These are phyloP conservation scores for Protophormia terraenovae DNA, from an alignment of 2,888 invertebrate genomes.

Conservation along the genomic window DNA sequence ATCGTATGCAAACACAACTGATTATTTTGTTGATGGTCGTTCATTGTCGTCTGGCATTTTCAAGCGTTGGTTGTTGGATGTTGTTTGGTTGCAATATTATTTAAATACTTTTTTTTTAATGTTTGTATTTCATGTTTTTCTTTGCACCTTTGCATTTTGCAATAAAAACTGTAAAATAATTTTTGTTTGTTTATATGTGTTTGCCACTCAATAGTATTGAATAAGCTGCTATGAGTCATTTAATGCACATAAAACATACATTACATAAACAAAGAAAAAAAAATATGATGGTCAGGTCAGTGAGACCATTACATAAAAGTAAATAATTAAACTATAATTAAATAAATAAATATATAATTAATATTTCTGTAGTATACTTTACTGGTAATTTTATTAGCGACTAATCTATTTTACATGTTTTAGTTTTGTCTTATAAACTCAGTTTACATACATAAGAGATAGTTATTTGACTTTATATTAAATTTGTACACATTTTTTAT, in stretches of 20 bases:
- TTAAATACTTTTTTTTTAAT: not conserved
- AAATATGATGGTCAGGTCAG: not conserved
- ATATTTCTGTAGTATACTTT: not conserved
- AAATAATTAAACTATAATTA: not conserved
- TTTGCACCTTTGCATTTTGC: constrained; percentile 55
- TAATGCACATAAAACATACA: not conserved
- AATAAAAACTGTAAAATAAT: constrained; percentile 26
- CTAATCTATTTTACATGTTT: no score
- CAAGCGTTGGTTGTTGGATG: constrained; percentile 42
- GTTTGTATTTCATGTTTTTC: constrained; percentile 17
- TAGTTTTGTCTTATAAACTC: no score
- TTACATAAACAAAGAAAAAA: not conserved
- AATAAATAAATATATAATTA: not conserved
- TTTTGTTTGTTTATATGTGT: no score
- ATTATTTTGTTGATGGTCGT: constrained; percentile 60
- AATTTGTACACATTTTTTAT: no score
- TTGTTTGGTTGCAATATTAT: constrained; percentile 16
- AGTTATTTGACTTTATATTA: no score
- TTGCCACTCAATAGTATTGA: constrained; percentile 30
- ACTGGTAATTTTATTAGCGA: no score
- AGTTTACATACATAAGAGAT: no score
- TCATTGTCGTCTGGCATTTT: constrained; percentile 64
- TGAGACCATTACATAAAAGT: not conserved
- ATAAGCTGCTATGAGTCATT: constrained; percentile 46
- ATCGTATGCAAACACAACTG: constrained; percentile 29